A percentile compares a stretch with the other conserved stretches of the same genome.
Evolutionary conservation across 2,113 vertebrate species (phyloP).

Genomic region (Cottus gobio): DNA sequence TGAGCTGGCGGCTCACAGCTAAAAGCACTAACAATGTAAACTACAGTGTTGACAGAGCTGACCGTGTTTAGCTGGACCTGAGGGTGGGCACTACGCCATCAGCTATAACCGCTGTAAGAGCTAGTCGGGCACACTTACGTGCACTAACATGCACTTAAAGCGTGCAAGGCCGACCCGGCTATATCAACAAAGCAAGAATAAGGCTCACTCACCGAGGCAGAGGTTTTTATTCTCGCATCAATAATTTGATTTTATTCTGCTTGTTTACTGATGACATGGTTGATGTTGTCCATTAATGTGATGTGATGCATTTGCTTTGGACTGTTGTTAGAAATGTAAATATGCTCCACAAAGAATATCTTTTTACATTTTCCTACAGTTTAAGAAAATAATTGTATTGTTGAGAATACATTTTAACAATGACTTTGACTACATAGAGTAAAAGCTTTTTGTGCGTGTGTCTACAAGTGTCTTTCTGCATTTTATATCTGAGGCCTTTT

Average conservation of each 20-base stretch:
- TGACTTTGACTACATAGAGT: conserved; percentile 6
- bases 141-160: no score
- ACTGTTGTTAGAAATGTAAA: conserved; percentile 52
- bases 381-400: background rate
- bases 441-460: background rate
- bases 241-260: background rate
- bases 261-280: background rate
- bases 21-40: background rate
- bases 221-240: no score
- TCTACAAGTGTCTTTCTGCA: background rate
- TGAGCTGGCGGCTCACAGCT: background rate
- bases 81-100: no score
- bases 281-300: background rate
- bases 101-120: no score
- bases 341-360: conserved; percentile 47
- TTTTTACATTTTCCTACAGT: conserved; percentile 75
- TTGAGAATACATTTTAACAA: conserved; percentile 32
- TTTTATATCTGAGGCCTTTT: background rate
- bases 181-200: no score
- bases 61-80: background rate
- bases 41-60: background rate
- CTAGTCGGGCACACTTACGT: no score
- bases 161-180: no score
- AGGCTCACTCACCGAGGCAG: no score
- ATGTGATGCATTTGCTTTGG: conserved; percentile 10